Base-by-base conservation (phyloP, 2,113 vertebrate genomes). In the Tragulus kanchil region DNA sequence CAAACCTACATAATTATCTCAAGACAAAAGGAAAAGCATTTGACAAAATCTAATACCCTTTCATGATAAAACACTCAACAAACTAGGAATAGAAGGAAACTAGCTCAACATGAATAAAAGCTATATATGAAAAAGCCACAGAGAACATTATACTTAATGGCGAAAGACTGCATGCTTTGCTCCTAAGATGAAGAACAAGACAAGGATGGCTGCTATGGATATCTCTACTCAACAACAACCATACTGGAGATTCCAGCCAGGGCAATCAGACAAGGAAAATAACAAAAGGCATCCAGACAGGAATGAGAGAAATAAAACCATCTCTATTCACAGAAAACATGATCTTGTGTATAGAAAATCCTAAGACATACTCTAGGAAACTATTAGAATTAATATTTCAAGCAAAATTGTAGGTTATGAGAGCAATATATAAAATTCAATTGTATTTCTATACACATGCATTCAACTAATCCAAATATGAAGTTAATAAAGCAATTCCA, bases 401-500 rank as follows among this genome's bases (percentile, higher is more conserved):
- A 90, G 25, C 3, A 78, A 90, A 16, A 1, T 69, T 90, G 9
- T 62, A 58, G 36, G 21, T 89, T 93, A 85, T 0, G 85, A 89
- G 21, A 89, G 56, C 36, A 75, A 52, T 85, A 52, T 15, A 59
- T 61, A 92, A 91, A 91, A 75, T 88, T 62, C 9, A 62, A 69
- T 25, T 93, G 12, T 61, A 56, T 61, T 75, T 45, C 87, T 89
- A 85, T 85, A 73, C 17, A 89, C 21, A 75, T 85, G 10, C 13
- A 94, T 79, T 58, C 42, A 56, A 96, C 65, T 26, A 73, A 79
- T 42, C n/a, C 31, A 78, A 95, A 65, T 50, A 86, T 71, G 62
- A 94, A 88, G 90, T 89, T 87, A 89, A 75, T 36, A 86, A 81
- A 91, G 90, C 11, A 31, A 86, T 36, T 86, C 16, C 25, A 90